Base-by-base conservation (phyloP, 2,797 vertebrate genomes). In the Falco berigora region DNA sequence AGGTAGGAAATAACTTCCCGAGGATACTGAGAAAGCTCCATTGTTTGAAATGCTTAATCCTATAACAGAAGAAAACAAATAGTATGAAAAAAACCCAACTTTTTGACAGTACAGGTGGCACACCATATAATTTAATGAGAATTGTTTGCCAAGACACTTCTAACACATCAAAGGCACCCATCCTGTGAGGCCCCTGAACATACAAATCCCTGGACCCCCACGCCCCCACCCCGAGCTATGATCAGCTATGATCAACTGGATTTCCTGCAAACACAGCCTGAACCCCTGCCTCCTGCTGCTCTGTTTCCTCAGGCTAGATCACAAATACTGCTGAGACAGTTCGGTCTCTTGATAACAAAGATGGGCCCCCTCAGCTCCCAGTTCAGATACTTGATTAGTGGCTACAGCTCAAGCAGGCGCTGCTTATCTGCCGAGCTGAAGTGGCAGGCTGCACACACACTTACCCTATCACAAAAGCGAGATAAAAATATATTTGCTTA, bases 401-500 rank as follows among this genome's bases (percentile, higher is more conserved):
- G 56, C 81, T 89, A 19, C 64, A 87, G 81, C 89, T 91, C 78
- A 46, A 50, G 76, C 86, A 80, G 52, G 77, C 71, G 4, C 36
- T 49, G 67, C 49, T 74, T 92, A 88, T 68, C 81, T 38, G 40
- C 81, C 1, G 2, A 64, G 91, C 49, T 28, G 49, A 81, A 58
- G 72, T 0, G 5, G 63, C 86, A 68, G 67, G 8, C 77, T 44
- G 23, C 49, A n/a, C 3, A 3, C 71, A 40, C 53, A 22, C 68
- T 53, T 30, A 68, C 72, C 78, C 75, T 74, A 71, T 61, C 81
- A 50, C 72, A 77, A 71, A 94, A 72, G 23, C 11, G 61, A 94
- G 81, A 95, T 80, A 42, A 82, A 92, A 92, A 61, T 14, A 24
- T 67, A 74, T 93, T 96, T 95, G 56, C 34, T 80, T 86, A 80